These are phyloP conservation scores for Drosophila oshimai DNA, from an alignment of 1,140 invertebrate genomes.

Conservation along the genomic window DNA sequence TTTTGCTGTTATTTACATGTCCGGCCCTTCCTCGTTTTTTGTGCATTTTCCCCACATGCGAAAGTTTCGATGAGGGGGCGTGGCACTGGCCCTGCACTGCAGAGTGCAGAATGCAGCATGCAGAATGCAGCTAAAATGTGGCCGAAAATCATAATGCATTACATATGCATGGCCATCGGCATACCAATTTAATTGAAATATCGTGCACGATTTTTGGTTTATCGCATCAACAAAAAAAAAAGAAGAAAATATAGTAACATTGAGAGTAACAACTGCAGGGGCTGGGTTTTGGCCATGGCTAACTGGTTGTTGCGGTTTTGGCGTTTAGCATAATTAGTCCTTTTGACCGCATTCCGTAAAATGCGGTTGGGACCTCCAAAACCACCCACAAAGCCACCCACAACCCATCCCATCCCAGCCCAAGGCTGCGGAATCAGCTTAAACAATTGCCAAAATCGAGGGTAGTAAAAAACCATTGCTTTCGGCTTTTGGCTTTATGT, in stretches of 20 bases:
- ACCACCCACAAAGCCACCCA: no score
- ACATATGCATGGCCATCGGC: constrained; percentile 21
- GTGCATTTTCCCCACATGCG: constrained; percentile 7
- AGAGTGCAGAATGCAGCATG: neutral
- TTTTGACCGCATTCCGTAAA: constrained; percentile 68
- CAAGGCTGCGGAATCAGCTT: neutral
- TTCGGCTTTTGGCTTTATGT: neutral
- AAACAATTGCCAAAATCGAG: constrained; percentile 10
- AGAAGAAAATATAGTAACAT: neutral
- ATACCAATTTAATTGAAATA: constrained; percentile 70
- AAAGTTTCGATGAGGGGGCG: constrained; percentile 32
- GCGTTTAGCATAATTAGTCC: constrained; percentile 78
- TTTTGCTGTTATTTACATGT: constrained; percentile 77
- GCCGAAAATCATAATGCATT: constrained; percentile 71
- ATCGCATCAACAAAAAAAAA: constrained; percentile 43
- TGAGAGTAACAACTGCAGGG: neutral
- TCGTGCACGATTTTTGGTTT: constrained; percentile 67
- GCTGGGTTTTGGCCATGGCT: constrained; percentile 41
- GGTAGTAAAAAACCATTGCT: neutral
- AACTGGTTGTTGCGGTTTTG: constrained; percentile 72
- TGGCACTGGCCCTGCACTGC: neutral
- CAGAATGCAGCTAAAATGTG: constrained; percentile 22
- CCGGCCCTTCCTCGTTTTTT: neutral
- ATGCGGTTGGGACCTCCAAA: constrained; percentile 54
- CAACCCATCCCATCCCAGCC: no score